Evolutionary conservation across 2,797 vertebrate genomes (phyloP).

Genomic region (Tangara arthus): DNA sequence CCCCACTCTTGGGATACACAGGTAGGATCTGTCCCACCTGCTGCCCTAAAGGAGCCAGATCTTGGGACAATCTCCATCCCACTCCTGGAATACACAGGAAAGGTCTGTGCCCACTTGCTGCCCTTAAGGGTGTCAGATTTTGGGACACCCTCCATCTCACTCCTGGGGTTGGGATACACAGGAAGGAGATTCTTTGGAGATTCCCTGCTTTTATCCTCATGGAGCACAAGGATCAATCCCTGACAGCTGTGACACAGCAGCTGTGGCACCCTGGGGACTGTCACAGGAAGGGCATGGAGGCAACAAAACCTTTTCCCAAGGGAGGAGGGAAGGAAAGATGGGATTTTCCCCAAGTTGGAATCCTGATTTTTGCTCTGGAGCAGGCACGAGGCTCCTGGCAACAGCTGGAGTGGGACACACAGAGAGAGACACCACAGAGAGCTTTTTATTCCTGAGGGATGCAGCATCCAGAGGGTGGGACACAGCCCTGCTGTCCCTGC

Average conservation of each 20-base stretch:
- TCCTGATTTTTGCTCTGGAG: neutral
- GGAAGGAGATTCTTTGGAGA: neutral
- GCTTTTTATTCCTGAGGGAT: slow-evolving; percentile 1
- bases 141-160: neutral
- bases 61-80: neutral
- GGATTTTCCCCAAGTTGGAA: neutral
- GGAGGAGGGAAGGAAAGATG: neutral
- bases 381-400: neutral
- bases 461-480: neutral
- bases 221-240: neutral
- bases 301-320: neutral
- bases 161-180: neutral
- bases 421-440: neutral
- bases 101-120: too few relatives aligned
- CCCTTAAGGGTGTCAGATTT: too few relatives aligned
- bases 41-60: too few relatives aligned
- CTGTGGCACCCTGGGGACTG: neutral
- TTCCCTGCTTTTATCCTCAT: neutral
- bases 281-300: neutral
- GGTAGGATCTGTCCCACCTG: too few relatives aligned
- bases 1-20: too few relatives aligned
- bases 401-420: neutral
- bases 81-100: neutral
- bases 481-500: neutral
- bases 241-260: neutral